These are phyloP conservation scores for Callimico goeldii DNA, from an alignment of 2,797 vertebrate genomes.

Conservation along the genomic window DNA sequence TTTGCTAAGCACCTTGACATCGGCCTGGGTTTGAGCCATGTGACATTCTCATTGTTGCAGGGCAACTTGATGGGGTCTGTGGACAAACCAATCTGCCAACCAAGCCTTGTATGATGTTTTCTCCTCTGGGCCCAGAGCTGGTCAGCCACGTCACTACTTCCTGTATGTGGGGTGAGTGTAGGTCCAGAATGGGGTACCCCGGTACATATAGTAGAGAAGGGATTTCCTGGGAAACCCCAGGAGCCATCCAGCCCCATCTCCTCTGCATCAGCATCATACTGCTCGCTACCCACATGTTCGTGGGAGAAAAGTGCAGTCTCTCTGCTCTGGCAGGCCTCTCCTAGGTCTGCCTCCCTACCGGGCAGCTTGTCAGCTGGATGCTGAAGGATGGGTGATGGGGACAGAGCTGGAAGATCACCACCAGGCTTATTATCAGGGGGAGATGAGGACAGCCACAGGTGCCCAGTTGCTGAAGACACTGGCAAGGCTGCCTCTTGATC, in stretches of 20 bases:
- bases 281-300: neutral
- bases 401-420: constrained; percentile 14
- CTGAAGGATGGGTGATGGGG: neutral
- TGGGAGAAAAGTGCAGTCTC: neutral
- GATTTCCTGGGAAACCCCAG: constrained; percentile 30
- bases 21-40: constrained; percentile 55
- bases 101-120: neutral
- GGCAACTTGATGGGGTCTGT: constrained; percentile 61
- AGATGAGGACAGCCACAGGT: constrained; percentile 48
- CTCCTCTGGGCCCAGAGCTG: constrained; percentile 32
- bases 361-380: neutral
- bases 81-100: constrained; percentile 6
- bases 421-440: constrained; percentile 17
- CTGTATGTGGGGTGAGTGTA: neutral
- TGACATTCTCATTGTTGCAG: constrained; percentile 40
- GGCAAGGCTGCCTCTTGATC: constrained; percentile 39
- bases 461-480: neutral
- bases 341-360: neutral
- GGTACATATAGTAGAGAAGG: neutral
- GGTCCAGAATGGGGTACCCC: neutral
- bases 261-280: constrained; percentile 35
- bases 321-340: neutral
- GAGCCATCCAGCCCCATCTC: neutral
- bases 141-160: neutral
- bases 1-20: constrained; percentile 63